Conservation (phyloP, 2,113 vertebrate species). For the Myiagra hebetior region DNA sequence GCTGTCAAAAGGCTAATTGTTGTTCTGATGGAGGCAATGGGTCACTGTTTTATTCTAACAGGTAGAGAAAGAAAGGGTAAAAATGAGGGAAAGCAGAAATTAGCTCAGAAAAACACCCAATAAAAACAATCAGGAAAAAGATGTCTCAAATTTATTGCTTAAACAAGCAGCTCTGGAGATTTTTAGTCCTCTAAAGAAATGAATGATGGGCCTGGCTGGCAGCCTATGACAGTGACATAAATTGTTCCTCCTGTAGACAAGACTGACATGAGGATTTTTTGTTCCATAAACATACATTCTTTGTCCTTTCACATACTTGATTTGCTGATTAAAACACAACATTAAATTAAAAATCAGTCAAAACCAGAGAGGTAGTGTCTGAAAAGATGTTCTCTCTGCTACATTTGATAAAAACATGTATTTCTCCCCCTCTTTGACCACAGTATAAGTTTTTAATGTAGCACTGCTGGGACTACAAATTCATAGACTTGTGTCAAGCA, state of each 20-base stretch:
- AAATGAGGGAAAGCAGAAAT: background rate
- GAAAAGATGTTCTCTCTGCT: background rate
- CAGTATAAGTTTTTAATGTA: background rate
- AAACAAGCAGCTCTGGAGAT: background rate
- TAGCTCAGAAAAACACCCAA: background rate
- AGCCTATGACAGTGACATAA: background rate
- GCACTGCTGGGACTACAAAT: background rate
- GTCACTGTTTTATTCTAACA: background rate
- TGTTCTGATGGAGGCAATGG: background rate
- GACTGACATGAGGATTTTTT: background rate
- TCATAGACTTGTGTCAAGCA: background rate
- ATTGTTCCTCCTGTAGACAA: conserved; percentile 17
- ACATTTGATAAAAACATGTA: background rate
- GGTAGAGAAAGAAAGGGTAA: background rate
- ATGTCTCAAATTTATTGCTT: conserved; percentile 18
- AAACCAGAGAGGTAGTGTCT: background rate
- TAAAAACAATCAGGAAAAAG: background rate
- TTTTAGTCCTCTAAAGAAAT: background rate
- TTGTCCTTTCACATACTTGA: background rate
- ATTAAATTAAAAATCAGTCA: background rate
- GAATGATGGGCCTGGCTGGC: conserved; percentile 12
- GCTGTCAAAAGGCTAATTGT: background rate
- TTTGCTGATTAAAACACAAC: background rate
- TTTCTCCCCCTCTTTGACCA: background rate
- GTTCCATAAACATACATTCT: background rate